These are phyloP conservation scores for Albula goreensis DNA, from an alignment of 2,113 vertebrate species.

Conservation along the genomic window DNA sequence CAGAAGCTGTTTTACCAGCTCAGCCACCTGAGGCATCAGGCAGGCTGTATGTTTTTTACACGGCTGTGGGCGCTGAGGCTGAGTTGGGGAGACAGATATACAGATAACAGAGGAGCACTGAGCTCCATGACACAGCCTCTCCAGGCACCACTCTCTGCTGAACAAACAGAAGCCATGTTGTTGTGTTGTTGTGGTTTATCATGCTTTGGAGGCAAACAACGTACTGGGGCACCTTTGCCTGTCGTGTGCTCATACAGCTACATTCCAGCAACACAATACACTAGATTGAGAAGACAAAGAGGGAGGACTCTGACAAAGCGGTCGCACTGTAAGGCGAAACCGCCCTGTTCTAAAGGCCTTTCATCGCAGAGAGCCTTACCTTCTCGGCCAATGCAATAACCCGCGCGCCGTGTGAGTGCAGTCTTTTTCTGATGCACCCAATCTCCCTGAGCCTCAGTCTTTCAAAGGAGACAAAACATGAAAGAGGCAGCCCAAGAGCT, in stretches of 20 bases:
- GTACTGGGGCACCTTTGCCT: background rate
- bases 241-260: background rate
- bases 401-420: background rate
- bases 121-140: background rate
- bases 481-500: background rate
- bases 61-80: too few relatives aligned
- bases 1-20: background rate
- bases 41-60: background rate
- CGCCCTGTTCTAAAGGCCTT: background rate
- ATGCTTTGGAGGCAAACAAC: background rate
- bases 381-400: background rate
- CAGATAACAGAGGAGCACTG: background rate
- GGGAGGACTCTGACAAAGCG: slow-evolving; percentile 11
- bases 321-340: background rate
- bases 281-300: slow-evolving; percentile 19
- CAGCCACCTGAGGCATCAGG: background rate
- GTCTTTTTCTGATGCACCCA: background rate
- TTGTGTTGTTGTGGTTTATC: background rate
- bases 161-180: slow-evolving; percentile 16
- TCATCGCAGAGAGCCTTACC: background rate
- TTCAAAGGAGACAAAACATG: background rate
- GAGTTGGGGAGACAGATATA: background rate
- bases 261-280: slow-evolving; percentile 35
- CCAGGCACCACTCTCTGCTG: background rate
- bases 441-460: background rate